Base-by-base conservation (phyloP, 2,113 vertebrate species). In the Xenus cinereus region DNA sequence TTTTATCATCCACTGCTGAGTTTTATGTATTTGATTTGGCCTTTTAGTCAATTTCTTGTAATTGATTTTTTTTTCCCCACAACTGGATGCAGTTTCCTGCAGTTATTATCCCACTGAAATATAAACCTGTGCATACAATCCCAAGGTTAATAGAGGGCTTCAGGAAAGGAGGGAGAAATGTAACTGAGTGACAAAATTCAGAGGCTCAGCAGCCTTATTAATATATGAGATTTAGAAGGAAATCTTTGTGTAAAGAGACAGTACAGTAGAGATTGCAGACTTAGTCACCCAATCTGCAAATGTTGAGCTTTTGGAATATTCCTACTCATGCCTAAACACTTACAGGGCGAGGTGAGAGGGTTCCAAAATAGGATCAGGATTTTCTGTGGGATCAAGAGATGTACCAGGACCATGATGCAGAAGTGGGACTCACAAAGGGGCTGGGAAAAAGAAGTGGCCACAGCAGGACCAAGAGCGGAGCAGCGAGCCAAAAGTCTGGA, bases 21-120 rank as follows among this genome's bases (percentile, higher is more conserved):
- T 75, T 72, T 96, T 73, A 89, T 69, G 67, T 57, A 81, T 93
- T 86, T 93, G 30, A 91, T 85, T 95, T 92, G 50, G 35, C 39
- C 30, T 78, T 89, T 93, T 32, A 83, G 84, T 59, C 23, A 60
- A 64, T 56, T 35, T 69, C 35, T 63, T n/a, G 9, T 79, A 94
- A 95, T 84, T 90, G 23, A 69, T 82, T 95, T 43, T 35, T 23
- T 23, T 7, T 33, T 12, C 39, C 45, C 30, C 41, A 56, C 22
- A 74, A 54, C 8, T 56, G 60, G n/a, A 83, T 77, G 50, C 46
- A 63, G 39, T 64, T 91, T 91, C 62, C 63, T 78, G 28, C 27
- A 72, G 76, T 89, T 53, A 77, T 74, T 76, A 54, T 74, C 51
- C 54, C 79, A 24, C 21, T 91, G 76, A 94, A 91, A 87, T 93